These are phyloP conservation scores for Loxodonta africana DNA, from an alignment of 2,113 vertebrate genomes.

Conservation along the genomic window DNA sequence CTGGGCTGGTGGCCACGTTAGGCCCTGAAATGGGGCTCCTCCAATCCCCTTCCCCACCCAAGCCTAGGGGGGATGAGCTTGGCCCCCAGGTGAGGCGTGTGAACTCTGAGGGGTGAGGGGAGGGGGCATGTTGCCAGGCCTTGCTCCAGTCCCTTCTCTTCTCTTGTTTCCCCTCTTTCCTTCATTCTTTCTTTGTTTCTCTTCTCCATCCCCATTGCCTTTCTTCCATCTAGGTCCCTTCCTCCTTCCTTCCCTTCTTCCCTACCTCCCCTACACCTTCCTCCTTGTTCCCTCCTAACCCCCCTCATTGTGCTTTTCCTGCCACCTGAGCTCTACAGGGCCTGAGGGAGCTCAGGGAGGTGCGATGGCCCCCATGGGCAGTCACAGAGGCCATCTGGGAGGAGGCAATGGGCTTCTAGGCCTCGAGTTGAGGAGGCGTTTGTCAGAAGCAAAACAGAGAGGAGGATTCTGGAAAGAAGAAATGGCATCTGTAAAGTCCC, in stretches of 20 bases:
- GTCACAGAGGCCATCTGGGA: not conserved
- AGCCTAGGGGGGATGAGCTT: not conserved
- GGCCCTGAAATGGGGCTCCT: not conserved
- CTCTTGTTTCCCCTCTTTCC: too few relatives aligned
- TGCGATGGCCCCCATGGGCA: accelerated
- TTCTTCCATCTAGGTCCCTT: not conserved
- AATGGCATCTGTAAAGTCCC: not conserved
- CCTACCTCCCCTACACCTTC: not conserved
- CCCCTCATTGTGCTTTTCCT: not conserved
- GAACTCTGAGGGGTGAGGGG: not conserved
- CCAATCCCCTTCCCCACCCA: not conserved
- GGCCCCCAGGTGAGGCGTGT: not conserved
- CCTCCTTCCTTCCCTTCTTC: not conserved
- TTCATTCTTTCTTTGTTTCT: not conserved
- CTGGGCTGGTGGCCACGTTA: not conserved
- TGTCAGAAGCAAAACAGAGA: not conserved
- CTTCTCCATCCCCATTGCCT: not conserved
- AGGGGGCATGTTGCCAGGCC: not conserved
- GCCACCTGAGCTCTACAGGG: not conserved
- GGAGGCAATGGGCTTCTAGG: not conserved
- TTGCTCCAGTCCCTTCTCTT: not conserved
- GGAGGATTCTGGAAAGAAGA: not conserved
- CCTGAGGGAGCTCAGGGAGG: not conserved
- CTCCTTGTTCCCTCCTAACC: not conserved
- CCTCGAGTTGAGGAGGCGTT: not conserved